phyloP scores from a whole-genome alignment of 1,140 invertebrate genomes.

The Drosophila triauraria region DNA sequence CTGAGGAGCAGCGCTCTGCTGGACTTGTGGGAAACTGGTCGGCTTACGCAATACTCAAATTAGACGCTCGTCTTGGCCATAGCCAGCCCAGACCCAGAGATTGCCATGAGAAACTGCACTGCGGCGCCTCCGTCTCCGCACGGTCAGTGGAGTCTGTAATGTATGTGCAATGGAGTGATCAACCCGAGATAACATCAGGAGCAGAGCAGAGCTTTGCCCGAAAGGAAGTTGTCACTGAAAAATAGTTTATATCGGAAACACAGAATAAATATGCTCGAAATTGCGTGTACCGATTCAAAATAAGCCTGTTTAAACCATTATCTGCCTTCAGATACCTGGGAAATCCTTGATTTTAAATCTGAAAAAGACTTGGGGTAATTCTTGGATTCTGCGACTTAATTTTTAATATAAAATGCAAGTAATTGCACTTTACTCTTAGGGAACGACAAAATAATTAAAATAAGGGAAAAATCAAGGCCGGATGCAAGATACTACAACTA shows the following conservation, averaged over 20 bases:
- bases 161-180: conserved; percentile 27
- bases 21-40: conserved; percentile 53
- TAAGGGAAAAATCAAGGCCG: too few relatives aligned
- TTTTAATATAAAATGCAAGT: too few relatives aligned
- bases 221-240: conserved; percentile 30
- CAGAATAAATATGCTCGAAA: conserved; percentile 5
- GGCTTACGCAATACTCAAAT: conserved; percentile 57
- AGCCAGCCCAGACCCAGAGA: conserved; percentile 9
- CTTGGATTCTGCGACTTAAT: background rate
- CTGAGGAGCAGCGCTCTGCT: conserved; percentile 3
- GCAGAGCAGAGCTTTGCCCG: conserved; percentile 6
- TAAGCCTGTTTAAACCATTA: background rate
- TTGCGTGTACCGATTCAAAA: background rate
- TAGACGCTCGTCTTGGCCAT: conserved; percentile 28
- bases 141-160: conserved; percentile 15
- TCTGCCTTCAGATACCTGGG: background rate
- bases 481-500: too few relatives aligned
- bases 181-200: conserved; percentile 24
- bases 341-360: background rate
- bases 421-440: too few relatives aligned
- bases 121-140: background rate
- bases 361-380: background rate
- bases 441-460: too few relatives aligned
- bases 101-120: conserved; percentile 47
- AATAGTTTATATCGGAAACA: conserved; percentile 5